Conservation (phyloP, 2,113 vertebrate genomes). For the Phrynocephalus versicolor region DNA sequence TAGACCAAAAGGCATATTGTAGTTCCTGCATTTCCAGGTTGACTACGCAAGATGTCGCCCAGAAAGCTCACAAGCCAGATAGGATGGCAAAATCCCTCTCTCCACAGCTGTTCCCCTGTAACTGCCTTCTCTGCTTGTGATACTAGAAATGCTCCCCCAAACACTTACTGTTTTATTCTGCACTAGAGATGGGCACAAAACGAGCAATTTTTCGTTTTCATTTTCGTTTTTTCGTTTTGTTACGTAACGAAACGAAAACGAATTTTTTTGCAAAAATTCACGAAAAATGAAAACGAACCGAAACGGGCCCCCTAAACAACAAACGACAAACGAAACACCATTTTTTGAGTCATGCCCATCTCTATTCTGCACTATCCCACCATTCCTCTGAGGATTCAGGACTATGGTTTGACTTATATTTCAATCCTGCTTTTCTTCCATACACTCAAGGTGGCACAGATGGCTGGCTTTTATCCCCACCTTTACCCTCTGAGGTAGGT, state of each 20-base stretch:
- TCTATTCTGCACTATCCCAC: too few species aligned
- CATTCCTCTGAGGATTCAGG: not conserved
- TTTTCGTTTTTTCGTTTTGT: too few species aligned
- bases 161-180: not conserved
- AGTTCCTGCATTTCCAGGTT: not conserved
- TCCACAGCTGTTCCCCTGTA: not conserved
- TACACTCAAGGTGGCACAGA: not conserved
- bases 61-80: not conserved
- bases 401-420: not conserved
- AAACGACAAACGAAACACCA: too few species aligned
- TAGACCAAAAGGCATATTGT: not conserved
- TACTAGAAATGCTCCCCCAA: not conserved
- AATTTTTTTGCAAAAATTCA: too few species aligned
- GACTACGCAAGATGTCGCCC: not conserved
- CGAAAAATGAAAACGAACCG: too few species aligned
- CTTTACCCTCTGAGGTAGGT: not conserved
- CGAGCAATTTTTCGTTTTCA: too few species aligned
- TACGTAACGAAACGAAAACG: too few species aligned
- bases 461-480: not conserved
- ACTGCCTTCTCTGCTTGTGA: not conserved
- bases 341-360: too few species aligned
- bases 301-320: too few species aligned
- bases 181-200: too few species aligned
- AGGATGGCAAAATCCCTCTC: not conserved
- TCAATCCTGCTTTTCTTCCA: not conserved